Conservation (phyloP, 2,113 vertebrate genomes). For the Platichthys flesus region DNA sequence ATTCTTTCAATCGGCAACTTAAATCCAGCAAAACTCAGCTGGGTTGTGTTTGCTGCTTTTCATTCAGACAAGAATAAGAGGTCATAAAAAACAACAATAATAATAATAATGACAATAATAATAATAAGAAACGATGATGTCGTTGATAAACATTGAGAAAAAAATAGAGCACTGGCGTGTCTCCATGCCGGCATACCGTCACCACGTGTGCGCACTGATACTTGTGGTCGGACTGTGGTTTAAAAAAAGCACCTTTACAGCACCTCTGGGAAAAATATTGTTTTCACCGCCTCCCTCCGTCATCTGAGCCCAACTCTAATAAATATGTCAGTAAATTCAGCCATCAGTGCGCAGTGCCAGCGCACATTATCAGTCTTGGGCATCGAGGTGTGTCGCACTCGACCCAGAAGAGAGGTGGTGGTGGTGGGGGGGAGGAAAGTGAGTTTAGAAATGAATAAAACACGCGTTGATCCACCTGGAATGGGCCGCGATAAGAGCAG, state of each 20-base stretch:
- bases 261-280: slow-evolving; percentile 63
- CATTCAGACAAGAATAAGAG: not conserved
- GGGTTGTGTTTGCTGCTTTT: slow-evolving; percentile 7
- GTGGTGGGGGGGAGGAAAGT: slow-evolving; percentile 28
- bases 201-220: slow-evolving; percentile 26
- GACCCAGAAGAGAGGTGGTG: slow-evolving; percentile 55
- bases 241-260: slow-evolving; percentile 49
- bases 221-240: slow-evolving; percentile 46
- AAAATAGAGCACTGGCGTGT: slow-evolving; percentile 38
- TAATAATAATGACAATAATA: slow-evolving; percentile 2
- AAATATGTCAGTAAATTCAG: slow-evolving; percentile 70
- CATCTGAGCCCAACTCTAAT: slow-evolving; percentile 51
- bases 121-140: slow-evolving; percentile 6
- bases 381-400: slow-evolving; percentile 79
- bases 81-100: not conserved
- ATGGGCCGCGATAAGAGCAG: slow-evolving; percentile 93
- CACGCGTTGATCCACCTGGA: slow-evolving; percentile 86
- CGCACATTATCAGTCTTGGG: slow-evolving; percentile 72
- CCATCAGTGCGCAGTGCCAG: slow-evolving; percentile 62
- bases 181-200: slow-evolving; percentile 37
- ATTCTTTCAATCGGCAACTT: slow-evolving; percentile 24
- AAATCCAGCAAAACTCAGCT: slow-evolving; percentile 8
- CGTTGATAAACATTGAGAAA: slow-evolving; percentile 23
- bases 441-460: slow-evolving; percentile 78
- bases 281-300: slow-evolving; percentile 55